Evolutionary conservation across 2,888 invertebrate species (phyloP), one percentile per base, ranked within the genome.

Genomic region (Apeira syringaria): DNA sequence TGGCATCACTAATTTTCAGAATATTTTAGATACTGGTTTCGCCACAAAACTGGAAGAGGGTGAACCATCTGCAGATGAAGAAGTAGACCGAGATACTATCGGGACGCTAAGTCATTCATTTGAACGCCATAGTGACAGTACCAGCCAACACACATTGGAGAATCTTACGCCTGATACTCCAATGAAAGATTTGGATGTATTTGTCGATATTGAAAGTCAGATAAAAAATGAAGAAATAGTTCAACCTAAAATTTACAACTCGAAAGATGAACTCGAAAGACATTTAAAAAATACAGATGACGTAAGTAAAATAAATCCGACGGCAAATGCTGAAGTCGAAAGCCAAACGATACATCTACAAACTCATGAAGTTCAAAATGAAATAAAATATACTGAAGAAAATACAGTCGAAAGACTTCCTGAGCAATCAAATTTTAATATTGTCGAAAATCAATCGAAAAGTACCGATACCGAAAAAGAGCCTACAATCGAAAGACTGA

Each of bases 101-200:
- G 88, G 87, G 25, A 86, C 87, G 3, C 68, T 89, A 28, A 87
- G 87, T 43, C 89, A 89, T 55, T 88, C 88, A 1, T 89, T 80
- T 49, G 88, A 88, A 64, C 77, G 89, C 6, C 84, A 87, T 50
- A 83, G 85, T 36, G 86, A 88, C 42, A 75, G 79, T 1, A 59
- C 61, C 30, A 89, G 88, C 61, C 88, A 89, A 58, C 81, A 81
- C 26, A 89, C 88, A 3, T 61, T 88, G 13, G 88, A 84, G 53
- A 88, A 87, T 53, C 62, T 88, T 20, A 87, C 87, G 4, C 88
- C 88, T 0, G 84, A 86, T 41, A 86, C 87, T 22, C 88, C 88
- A 5, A 66, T 77, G 37, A 84, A 77, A 64, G 84, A 86, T 67
- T 52, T 80, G 22, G 78, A 79, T 44, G 42, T 75, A 36, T 55